Percentiles rank a stretch among this genome's conserved stretches.
phyloP scores from a whole-genome alignment of 2,113 vertebrate genomes.

The Anthoscopus minutus region DNA sequence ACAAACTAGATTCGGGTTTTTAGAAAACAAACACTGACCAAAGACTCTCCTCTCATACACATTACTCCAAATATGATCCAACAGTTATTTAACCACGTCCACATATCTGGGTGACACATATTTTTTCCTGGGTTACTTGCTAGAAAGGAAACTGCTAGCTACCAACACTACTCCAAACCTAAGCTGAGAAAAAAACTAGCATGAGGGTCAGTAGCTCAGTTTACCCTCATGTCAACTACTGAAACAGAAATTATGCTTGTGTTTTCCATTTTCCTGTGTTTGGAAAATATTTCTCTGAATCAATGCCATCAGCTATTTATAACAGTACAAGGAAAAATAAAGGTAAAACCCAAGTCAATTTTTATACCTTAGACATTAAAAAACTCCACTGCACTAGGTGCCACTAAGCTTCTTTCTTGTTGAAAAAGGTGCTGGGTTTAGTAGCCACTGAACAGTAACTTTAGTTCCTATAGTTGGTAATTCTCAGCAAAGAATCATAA shows the following conservation, averaged over 20 bases:
- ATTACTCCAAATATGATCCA: background rate
- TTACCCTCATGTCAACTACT: background rate
- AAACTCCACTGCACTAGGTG: background rate
- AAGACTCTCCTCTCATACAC: background rate
- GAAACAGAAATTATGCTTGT: background rate
- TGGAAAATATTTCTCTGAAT: background rate
- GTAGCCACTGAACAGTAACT: background rate
- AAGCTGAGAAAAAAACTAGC: background rate
- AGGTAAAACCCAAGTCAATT: background rate
- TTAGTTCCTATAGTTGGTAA: background rate
- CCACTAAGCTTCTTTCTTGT: background rate
- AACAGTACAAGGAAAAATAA: background rate
- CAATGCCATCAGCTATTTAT: background rate
- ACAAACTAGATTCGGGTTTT: too few relatives aligned
- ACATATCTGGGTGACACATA: background rate
- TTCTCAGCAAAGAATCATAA: background rate
- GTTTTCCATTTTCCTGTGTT: background rate
- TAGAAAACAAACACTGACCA: too few relatives aligned
- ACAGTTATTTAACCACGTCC: background rate
- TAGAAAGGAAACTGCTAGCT: background rate
- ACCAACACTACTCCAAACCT: background rate
- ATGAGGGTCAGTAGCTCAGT: background rate
- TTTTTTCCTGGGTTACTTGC: background rate
- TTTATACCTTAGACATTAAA: background rate
- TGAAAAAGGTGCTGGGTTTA: background rate